Conservation (phyloP, 2,888 invertebrate genomes). For the Dryobotodes eremita region DNA sequence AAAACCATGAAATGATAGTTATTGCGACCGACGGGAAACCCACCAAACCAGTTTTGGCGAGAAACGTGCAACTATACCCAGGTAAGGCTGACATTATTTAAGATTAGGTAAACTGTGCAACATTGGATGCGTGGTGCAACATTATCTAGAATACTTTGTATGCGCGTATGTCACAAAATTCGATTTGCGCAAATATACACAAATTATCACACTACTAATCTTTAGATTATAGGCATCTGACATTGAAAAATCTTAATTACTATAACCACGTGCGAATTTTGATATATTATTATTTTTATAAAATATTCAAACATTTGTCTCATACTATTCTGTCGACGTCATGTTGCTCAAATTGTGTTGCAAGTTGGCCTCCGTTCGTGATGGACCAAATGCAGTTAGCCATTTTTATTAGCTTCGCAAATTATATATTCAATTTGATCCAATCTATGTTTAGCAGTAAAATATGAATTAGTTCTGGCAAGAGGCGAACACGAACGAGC, state of each 20-base stretch:
- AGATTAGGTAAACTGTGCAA: constrained; percentile 24
- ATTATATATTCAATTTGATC: constrained; percentile 11
- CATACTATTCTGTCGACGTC: constrained; percentile 22
- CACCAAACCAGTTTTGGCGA: constrained; percentile 84
- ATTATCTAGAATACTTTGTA: constrained; percentile 7
- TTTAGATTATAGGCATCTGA: not conserved
- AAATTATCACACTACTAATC: not conserved
- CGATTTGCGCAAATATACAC: not conserved
- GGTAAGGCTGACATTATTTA: constrained; percentile 79
- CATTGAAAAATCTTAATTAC: not conserved
- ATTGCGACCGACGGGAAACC: constrained; percentile 90
- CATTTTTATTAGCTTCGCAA: constrained; percentile 11
- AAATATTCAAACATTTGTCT: constrained; percentile 24
- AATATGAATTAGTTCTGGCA: constrained; percentile 5
- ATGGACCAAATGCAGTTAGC: constrained; percentile 22
- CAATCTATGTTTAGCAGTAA: not conserved
- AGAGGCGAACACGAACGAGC: not conserved
- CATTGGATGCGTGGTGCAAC: constrained; percentile 12
- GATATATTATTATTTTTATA: not conserved
- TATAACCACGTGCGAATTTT: not conserved
- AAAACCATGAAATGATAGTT: constrained; percentile 88
- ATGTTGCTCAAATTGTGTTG: constrained; percentile 37
- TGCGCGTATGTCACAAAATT: not conserved
- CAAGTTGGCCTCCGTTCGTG: constrained; percentile 30
- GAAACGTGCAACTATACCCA: constrained; percentile 85